These are phyloP conservation scores for Zoanthus gigantus DNA, from an alignment of 92 coral and sea anemone genomes.

Conservation along the genomic window DNA sequence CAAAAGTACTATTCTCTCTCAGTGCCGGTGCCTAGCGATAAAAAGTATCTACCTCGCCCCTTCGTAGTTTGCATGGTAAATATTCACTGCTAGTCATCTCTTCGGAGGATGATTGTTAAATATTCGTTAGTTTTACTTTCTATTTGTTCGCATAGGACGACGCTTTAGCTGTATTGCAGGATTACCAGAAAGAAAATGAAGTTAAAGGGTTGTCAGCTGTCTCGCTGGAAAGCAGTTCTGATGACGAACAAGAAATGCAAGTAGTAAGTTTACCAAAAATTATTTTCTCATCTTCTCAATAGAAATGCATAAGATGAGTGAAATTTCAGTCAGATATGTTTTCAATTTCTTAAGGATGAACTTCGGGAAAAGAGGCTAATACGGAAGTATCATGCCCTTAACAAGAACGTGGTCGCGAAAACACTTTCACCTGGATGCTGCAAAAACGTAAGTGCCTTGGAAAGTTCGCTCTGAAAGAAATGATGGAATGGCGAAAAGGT, in stretches of 20 bases:
- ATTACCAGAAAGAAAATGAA: not conserved
- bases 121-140: not conserved
- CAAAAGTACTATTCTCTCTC: no score
- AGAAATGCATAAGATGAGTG: not conserved
- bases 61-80: no score
- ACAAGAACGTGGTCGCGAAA: not conserved
- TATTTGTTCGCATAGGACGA: not conserved
- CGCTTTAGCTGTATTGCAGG: not conserved
- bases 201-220: not conserved
- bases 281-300: not conserved
- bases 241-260: conserved; percentile 10
- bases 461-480: not conserved
- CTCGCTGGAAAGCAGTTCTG: conserved; percentile 4
- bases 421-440: not conserved
- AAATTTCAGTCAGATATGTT: not conserved
- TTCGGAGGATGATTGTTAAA: no score
- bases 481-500: not conserved
- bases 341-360: not conserved
- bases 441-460: conserved; percentile 1
- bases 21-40: no score
- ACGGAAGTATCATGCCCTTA: not conserved
- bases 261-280: not conserved
- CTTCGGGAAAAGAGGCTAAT: not conserved
- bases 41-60: no score
- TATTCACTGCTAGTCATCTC: no score